phyloP scores from a whole-genome alignment of 2,888 invertebrate genomes.

The Catocala sponsa region DNA sequence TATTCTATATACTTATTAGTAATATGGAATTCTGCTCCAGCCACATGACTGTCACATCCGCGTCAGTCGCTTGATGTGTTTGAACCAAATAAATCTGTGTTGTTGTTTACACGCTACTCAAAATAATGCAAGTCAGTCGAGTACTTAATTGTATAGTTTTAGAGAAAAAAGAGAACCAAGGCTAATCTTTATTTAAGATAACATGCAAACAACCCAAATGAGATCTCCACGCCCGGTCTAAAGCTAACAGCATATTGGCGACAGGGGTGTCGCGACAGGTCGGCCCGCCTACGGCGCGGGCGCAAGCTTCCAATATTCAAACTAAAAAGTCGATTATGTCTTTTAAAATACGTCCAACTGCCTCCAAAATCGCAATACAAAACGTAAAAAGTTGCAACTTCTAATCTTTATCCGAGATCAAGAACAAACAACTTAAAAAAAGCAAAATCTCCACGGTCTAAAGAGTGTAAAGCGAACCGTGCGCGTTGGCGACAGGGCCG shows the following conservation, averaged over 20 bases:
- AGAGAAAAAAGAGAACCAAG: not conserved
- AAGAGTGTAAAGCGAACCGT: conserved; percentile 10
- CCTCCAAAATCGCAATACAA: conserved; percentile 13
- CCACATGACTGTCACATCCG: not conserved
- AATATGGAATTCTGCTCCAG: no score
- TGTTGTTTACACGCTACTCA: not conserved
- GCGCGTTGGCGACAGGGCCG: conserved; percentile 54
- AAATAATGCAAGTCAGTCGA: conserved; percentile 3
- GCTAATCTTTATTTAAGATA: conserved; percentile 18
- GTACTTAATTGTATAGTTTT: not conserved
- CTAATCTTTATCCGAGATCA: conserved; percentile 36
- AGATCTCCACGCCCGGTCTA: not conserved
- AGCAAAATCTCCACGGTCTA: conserved; percentile 16
- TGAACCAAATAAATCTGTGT: conserved; percentile 6
- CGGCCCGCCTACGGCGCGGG: conserved; percentile 15
- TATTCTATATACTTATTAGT: no score
- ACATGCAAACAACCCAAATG: conserved; percentile 14
- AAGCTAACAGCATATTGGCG: conserved; percentile 11
- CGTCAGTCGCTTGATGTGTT: not conserved
- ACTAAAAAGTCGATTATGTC: no score
- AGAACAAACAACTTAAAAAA: conserved; percentile 32
- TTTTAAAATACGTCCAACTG: not conserved
- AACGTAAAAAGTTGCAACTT: conserved; percentile 26
- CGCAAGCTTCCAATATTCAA: not conserved
- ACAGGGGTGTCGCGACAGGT: conserved; percentile 6